These are phyloP conservation scores for Sinopyrophorus schimmeli DNA, from an alignment of 2,888 invertebrate genomes.

Conservation along the genomic window DNA sequence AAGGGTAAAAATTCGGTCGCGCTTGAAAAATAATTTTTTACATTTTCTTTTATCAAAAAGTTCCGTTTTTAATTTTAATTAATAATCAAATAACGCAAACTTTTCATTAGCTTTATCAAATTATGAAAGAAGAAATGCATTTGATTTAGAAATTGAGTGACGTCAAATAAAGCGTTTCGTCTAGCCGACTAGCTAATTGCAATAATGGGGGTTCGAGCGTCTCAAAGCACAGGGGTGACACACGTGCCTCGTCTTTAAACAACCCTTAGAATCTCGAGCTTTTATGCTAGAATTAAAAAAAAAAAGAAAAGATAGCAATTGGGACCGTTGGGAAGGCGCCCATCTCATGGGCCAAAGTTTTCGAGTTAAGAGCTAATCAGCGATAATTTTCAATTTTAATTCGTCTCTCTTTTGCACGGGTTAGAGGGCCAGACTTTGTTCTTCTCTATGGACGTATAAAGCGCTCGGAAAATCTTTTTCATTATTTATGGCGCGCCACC, in stretches of 20 bases:
- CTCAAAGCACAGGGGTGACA: slow-evolving; percentile 12
- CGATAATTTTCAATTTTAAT: slow-evolving; percentile 5
- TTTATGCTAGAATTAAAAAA: too few relatives aligned
- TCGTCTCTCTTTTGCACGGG: slow-evolving; percentile 5
- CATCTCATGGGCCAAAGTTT: slow-evolving; percentile 3
- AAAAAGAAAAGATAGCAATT: too few relatives aligned
- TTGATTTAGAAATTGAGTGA: too few relatives aligned
- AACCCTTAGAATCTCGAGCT: slow-evolving; percentile 7
- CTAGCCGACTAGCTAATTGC: slow-evolving; percentile 16
- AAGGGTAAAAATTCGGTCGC: too few relatives aligned
- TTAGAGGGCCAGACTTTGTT: not conserved
- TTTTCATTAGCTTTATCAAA: too few relatives aligned
- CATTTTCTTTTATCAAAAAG: too few relatives aligned
- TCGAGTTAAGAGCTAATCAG: slow-evolving; percentile 8
- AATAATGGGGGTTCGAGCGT: slow-evolving; percentile 14
- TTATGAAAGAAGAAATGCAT: too few relatives aligned
- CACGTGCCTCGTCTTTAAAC: slow-evolving; percentile 12
- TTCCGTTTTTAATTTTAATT: too few relatives aligned
- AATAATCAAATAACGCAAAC: too few relatives aligned
- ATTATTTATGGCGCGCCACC: slow-evolving; percentile 27
- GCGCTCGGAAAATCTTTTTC: slow-evolving; percentile 18
- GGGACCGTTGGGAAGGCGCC: not conserved
- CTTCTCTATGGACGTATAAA: slow-evolving; percentile 15
- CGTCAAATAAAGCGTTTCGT: slow-evolving; percentile 12
- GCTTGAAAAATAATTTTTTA: too few relatives aligned